Base-by-base conservation (phyloP, 1,140 invertebrate genomes). In the Calephelis virginiensis region DNA sequence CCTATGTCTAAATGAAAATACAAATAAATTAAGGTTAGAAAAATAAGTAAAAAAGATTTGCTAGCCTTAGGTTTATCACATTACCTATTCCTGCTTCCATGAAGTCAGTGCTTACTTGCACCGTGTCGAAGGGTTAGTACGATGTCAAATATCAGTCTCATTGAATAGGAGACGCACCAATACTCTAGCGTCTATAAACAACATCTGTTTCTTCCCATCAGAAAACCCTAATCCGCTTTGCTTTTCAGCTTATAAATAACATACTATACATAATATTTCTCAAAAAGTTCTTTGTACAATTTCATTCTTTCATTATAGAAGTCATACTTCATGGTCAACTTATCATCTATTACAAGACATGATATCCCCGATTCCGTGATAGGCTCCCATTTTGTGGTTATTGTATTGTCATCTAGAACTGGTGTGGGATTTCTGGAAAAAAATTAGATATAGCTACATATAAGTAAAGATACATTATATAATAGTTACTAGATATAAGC, bases 351-450 rank as follows among this genome's bases (percentile, higher is more conserved):
- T 0, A 78, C 61, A 12, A 89, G 66, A 67, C 77, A 86, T 5
- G 67, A 50, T 9, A 78, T 38, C 0, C 71, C 72, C 5, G 74
- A 72, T 12, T 81, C 79, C 1, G 73, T 63, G 8, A 84, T 69
- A 8, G 85, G 82, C 53, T 87, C 81, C 85, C 88, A 90, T 66
- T 80, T 86, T 9, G 75, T 83, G 17, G 79, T 74, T 13, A 86
- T 73, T 17, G 82, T 13, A 13, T 73, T 70, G 62, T 85, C 77
- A 56, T 56, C 53, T 0, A 68, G 64, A 64, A 69, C 70, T 8
- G 86, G 83, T 38, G 85, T 85, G 7, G 87, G 87, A 48, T 89
- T 70, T n/a, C 88, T 90, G 78, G 13, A 82, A 87, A 69, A 60
- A 62, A 60, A 61, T 59, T 59, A 59, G 8, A 10, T 17, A 17